phyloP scores from a whole-genome alignment of 2,888 invertebrate species.

The Chironomus riparius region DNA sequence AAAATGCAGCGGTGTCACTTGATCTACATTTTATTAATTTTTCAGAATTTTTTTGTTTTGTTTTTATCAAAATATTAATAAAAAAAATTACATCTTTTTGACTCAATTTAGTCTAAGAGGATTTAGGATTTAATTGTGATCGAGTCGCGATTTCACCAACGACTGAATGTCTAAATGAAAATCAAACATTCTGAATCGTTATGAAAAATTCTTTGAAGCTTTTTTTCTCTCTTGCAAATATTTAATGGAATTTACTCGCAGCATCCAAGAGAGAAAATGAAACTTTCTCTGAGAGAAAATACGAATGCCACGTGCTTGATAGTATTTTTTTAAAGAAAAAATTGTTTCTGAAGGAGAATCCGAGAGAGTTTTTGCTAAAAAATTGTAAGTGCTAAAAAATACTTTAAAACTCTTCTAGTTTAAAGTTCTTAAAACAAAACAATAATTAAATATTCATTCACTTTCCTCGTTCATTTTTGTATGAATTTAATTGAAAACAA shows the following conservation, averaged over 20 bases:
- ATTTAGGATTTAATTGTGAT: neutral
- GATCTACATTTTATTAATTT: neutral
- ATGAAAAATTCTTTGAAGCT: neutral
- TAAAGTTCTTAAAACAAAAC: too few relatives aligned
- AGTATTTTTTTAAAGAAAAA: neutral
- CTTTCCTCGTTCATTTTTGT: too few relatives aligned
- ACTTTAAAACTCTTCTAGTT: too few relatives aligned
- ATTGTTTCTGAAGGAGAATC: neutral
- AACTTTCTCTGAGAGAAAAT: neutral
- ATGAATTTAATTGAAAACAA: too few relatives aligned
- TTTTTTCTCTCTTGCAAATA: neutral
- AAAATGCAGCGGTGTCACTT: neutral
- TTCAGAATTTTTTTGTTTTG: neutral
- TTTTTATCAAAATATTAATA: too few relatives aligned
- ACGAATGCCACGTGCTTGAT: neutral
- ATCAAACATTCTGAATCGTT: neutral
- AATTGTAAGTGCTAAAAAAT: too few relatives aligned
- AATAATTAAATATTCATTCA: too few relatives aligned
- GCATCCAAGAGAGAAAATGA: neutral
- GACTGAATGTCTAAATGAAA: conserved; percentile 24
- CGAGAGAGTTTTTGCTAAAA: neutral
- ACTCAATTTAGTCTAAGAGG: neutral
- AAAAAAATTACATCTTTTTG: too few relatives aligned
- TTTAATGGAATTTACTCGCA: neutral
- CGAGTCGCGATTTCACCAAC: conserved; percentile 26